Evolutionary conservation across 2,888 invertebrate species (phyloP), one percentile per base, ranked within the genome.

Genomic region (Metacarcinus magister): DNA sequence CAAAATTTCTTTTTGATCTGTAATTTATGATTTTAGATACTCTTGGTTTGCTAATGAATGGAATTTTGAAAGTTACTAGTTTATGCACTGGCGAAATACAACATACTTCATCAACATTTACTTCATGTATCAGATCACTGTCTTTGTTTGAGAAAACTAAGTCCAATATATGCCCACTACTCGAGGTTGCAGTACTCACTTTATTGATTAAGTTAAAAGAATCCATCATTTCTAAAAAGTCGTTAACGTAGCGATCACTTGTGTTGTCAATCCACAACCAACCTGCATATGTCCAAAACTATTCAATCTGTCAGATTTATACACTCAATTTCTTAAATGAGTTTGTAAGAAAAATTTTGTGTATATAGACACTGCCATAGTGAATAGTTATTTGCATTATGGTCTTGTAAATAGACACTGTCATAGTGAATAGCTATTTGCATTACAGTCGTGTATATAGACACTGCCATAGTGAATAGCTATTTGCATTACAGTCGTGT

Each of bases 1-100:
- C n/a, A 2, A 92, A 92, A 39, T 39, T 43, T 39, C 48, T 92
- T 92, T 92, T 92, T 44, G 23, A 39, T 92, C 92, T 92, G 48
- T 28, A 92, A n/a, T n/a, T 44, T 16, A 92, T 92, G 0, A 28
- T 46, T 46, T 46, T 39, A n/a, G 92, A 28, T n/a, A 28, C 19
- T 44, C 39, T 44, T 19, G 43, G n/a, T 43, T 92, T 39, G 28
- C 39, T 28, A 16, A 39, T 19, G 16, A 92, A 92, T 44, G 43
- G 92, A 28, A 92, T 92, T 23, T 39, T 28, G n/a, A 92, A 46
- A 39, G 92, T 92, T 39, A 90, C 2, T 39, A 90, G 10, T 44
- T 91, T 43, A 44, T 23, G 91, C 43, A 91, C n/a, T 32, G 91
- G 0, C 13, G 0, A 91, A 23, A 32, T 91, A 91, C 32, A 13